Base-by-base conservation (phyloP, 2,797 vertebrate species). In the Crenuchus spilurus region DNA sequence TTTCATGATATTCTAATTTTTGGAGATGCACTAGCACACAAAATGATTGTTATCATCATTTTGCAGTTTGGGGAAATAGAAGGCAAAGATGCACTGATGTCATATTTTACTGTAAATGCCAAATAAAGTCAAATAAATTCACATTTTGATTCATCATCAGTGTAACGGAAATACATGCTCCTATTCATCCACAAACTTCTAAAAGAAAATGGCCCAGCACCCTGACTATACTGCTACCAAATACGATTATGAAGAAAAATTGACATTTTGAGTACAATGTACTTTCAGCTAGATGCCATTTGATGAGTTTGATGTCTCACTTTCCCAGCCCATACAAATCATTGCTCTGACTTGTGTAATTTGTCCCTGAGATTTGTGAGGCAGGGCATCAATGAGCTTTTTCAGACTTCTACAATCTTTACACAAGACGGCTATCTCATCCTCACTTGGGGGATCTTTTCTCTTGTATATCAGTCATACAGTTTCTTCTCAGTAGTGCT, bases 401-500 rank as follows among this genome's bases (percentile, higher is more conserved):
- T 73, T 74, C 18, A 61, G 30, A 64, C 41, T 57, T 63, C 52
- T 49, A 51, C 22, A 28, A 67, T 71, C 72, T 67, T 22, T 79
- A 72, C 37, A 79, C 79, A 80, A 73, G 46, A 31, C 76, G 37
- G 26, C 33, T 72, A 44, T 79, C 80, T 71, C 48, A 16, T 65
- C 48, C 75, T 61, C 71, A 51, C 52, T 54, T 11, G 57, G 41
- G 41, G 57, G 66, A 76, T 71, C 51, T 60, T 75, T 57, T 82
- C 65, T 74, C 81, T 65, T 74, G 54, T 73, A 61, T 44, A 63
- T 70, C 68, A 39, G 42, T 24, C 46, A 64, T 74, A 78, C 83
- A 80, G 73, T 65, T 55, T 55, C 22, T 62, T 66, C 49, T 72
- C 18, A 0, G 66, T 55, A 60, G 73, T 3, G 3, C 74, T 87